Evolutionary conservation across 1,140 invertebrate genomes (phyloP), one percentile per base, ranked within the genome.

Genomic region (Pissodes strobi): DNA sequence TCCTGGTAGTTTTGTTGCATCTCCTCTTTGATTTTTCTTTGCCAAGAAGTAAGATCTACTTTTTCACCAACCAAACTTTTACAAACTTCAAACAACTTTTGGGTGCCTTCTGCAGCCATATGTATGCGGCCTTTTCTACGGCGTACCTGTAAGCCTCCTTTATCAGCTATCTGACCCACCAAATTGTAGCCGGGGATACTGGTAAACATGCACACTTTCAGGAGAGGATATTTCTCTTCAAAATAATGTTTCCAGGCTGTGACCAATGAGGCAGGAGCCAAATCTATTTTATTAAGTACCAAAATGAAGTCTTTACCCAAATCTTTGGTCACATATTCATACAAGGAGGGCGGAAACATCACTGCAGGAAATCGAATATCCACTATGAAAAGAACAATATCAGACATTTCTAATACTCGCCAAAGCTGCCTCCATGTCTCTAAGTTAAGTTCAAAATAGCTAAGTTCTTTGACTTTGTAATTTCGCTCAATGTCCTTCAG

Each of bases 341-440:
- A 97, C 0, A 98, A 81, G 18, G 90, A 90, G 0, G 94, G 94
- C 1, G 95, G 93, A 78, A 98, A 96, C 85, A 95, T 90, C 69
- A 90, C 74, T 10, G 83, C 83, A 9, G 74, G 56, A 69, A 64
- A 78, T 69, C 77, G 60, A 18, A 78, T 75, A 84, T 99, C 98
- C 0, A 99, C 88, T 70, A 99, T 95, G 77, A 99, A 94, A 9
- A 99, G 87, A 22, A 99, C 81, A 39, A 99, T 85, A 82, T 99
- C 94, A 75, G 94, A 96, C 71, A 93, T 88, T 78, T 99, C 98
- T 13, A 99, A 85, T 1, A 99, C 97, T 70, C 97, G 85, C 98
- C 98, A 99, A 4, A 99, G 78, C 79, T 99, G 97, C 38, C 96
- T 85, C 98, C 98, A 99, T 66, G 99, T 93, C 78, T 99, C 96